Evolutionary conservation across 2,797 vertebrate genomes (phyloP), one percentile per base, ranked within the genome.

Genomic region (Geotria australis): DNA sequence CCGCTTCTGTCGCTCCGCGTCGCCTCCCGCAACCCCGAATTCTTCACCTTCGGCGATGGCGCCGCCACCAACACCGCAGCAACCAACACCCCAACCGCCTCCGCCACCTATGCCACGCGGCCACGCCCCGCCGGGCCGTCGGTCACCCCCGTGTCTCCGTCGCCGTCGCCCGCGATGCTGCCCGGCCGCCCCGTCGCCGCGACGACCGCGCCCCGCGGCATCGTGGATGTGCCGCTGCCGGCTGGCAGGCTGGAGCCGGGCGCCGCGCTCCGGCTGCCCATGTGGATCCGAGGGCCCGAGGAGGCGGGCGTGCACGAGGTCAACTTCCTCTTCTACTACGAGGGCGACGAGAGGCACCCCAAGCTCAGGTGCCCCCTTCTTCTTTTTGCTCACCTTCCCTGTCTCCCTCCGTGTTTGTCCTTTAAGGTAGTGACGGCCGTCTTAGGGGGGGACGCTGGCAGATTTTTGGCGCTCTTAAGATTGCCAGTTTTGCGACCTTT

Each of bases 231-330:
- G 57, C 83, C 85, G 0, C 74, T 84, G 64, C 74, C 73, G 9
- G 73, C 73, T 46, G 65, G 73, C n/a, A 58, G 70, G 3, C 73
- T 98, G 60, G 72, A 74, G 10, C 86, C 89, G 1, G 86, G 85
- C 48, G 71, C 82, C 65, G 82, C 84, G 47, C 72, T 78, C 47
- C 86, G 88, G 68, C 72, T 98, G 47, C 89, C 89, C 2, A 76
- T 98, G 63, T 98, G 89, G 89, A 73, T 98, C 62, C 70, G 85
- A 59, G 89, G 89, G 57, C 88, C 88, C 8, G 89, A 98, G 66
- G 75, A 74, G 64, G 88, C 98, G 69, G 89, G 89, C 11, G 89
- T 98, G 60, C 89, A 98, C 62, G 88, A 98, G 72, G 95, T 95
- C 70, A 83, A 83, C 67, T 93, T 95, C 66, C 73, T 98, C 46